Percentiles rank a stretch among this genome's conserved stretches.
phyloP scores from a whole-genome alignment of 1,140 invertebrate species.

The Drosophila arawakana region DNA sequence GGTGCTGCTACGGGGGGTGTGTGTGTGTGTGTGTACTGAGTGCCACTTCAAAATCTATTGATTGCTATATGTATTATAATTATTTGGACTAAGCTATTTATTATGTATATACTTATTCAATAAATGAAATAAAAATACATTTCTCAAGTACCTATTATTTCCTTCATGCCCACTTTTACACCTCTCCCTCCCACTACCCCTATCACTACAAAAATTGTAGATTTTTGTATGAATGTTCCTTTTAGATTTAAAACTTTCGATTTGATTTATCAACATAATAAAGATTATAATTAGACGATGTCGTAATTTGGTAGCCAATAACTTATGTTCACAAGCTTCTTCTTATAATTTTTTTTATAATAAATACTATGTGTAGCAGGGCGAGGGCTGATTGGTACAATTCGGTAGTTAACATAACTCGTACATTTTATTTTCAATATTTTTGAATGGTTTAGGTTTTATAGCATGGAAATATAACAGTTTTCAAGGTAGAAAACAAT shows the following conservation, averaged over 20 bases:
- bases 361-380: background rate
- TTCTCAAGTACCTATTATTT: slow-evolving; percentile 11
- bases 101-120: slow-evolving; percentile 52
- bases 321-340: slow-evolving; percentile 3
- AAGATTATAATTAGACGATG: slow-evolving; percentile 49
- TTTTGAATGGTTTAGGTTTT: too few relatives aligned
- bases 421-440: too few relatives aligned
- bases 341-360: background rate
- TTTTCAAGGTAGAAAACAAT: too few relatives aligned
- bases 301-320: slow-evolving; percentile 19
- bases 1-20: background rate
- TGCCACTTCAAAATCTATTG: slow-evolving; percentile 53
- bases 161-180: background rate
- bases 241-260: slow-evolving; percentile 33
- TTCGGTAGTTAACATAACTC: too few relatives aligned
- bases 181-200: too few relatives aligned
- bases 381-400: background rate
- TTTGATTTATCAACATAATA: slow-evolving; percentile 47
- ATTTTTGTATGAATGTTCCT: slow-evolving; percentile 9
- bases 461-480: too few relatives aligned
- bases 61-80: slow-evolving; percentile 62
- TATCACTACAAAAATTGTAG: too few relatives aligned
- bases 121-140: slow-evolving; percentile 27
- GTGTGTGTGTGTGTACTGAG: too few relatives aligned
- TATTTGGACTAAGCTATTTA: slow-evolving; percentile 65